Base-by-base conservation (phyloP, 2,888 invertebrate genomes). In the Craniophora ligustri region DNA sequence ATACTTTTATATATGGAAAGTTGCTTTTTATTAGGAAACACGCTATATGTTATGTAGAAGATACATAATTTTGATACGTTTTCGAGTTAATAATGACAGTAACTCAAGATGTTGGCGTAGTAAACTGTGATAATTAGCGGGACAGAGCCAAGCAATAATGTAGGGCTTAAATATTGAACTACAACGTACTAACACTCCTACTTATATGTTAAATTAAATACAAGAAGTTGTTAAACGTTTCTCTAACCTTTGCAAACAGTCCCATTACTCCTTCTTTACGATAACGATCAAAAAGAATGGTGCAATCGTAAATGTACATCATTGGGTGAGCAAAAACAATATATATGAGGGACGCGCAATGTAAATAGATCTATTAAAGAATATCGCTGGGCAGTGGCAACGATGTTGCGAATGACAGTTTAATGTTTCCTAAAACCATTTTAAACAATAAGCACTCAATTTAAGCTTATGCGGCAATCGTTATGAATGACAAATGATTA, bases 401-500 rank as follows among this genome's bases (percentile, higher is more conserved):
- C 46, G 28, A 49, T 46, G 68, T 59, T 45, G 35, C 39, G 44
- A 57, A 40, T 64, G 67, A 67, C 64, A 74, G 64, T 68, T 71
- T 60, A 71, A 72, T 76, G 62, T 66, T 63, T 72, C 67, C 67
- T 71, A 63, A 73, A 64, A 67, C 71, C 67, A 77, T 75, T 76
- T 45, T 40, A 67, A 76, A 77, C 70, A 77, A 79, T 78, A 76
- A 76, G 70, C 44, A 73, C 80, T 78, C 72, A 69, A 77, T 78
- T 78, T 61, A 67, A 77, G 71, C 62, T 65, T 75, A 76, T 72
- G 61, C 67, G 48, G 61, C 59, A 63, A 72, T 68, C 50, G 63
- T 82, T 88, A 87, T 83, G 80, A 75, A 85, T 89, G 89, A 91
- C 88, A 88, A 90, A 91, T 88, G 84, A 83, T 75, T 80, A 78